Base-by-base conservation (phyloP, 2,113 vertebrate genomes). In the Prionailurus bengalensis region DNA sequence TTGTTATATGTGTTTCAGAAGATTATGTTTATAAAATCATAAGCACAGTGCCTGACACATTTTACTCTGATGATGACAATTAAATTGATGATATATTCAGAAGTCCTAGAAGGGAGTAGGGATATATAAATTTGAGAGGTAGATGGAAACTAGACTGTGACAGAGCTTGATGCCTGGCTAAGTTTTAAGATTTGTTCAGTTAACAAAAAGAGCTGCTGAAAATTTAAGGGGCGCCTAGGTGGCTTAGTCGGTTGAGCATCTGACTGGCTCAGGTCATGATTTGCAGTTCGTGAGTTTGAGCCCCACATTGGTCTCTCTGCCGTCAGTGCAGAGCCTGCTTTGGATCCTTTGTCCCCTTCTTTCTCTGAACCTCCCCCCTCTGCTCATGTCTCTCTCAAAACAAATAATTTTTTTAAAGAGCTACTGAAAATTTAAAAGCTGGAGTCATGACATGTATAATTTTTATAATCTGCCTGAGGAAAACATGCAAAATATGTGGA, bases 401-500 rank as follows among this genome's bases (percentile, higher is more conserved):
- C 23, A 61, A 61, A 61, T 61, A 61, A 61, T 61, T 23, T 58
- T 61, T 61, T 61, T 21, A 7, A 61, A 23, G 58, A 91, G 10
- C 42, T 58, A 48, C 66, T 89, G 48, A 83, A 85, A 93, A 82
- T 70, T 92, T 90, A 87, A 95, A 95, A 83, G 2, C 53, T 87
- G 33, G 25, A 66, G n/a, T 58, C 13, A 42, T 71, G 58, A 55
- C 39, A 55, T 70, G 2, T 63, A 5, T 92, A 95, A 45, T 80
- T 92, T 94, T 58, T 39, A 92, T 76, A 53, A 89, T 92, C 8
- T 94, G 9, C 13, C 21, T 61, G 36, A 48, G 70, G 48, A 94
- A 68, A 51, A 2, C 19, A 29, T 66, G 31, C 36, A 58, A 39
- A 58, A 42, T 91, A 42, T 84, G 14, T 70, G 23, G 5, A 31